A percentile compares a stretch with the other conserved stretches of the same genome.
Evolutionary conservation across 30 jellyfish, hydroid and myxozoan genomes (phyloP).

Genomic region (Aurelia aurita): DNA sequence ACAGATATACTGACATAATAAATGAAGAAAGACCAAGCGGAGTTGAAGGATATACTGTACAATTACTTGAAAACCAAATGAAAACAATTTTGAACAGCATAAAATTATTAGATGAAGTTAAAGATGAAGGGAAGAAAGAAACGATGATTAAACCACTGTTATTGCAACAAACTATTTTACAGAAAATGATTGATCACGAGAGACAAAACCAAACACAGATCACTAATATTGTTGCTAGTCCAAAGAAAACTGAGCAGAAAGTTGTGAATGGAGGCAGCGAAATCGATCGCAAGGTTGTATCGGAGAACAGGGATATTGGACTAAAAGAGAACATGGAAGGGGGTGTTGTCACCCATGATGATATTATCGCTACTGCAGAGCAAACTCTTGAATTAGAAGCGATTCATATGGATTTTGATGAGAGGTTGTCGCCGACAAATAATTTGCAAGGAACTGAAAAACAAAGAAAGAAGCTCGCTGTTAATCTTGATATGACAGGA

Average conservation of each 20-base stretch:
- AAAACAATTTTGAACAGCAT: slow-evolving; percentile 32
- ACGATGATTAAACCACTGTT: slow-evolving; percentile 38
- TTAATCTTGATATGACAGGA: slow-evolving; percentile 1
- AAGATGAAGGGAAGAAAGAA: slow-evolving; percentile 28
- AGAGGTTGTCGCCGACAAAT: too few species aligned
- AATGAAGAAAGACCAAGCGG: not conserved
- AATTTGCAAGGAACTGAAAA: not conserved
- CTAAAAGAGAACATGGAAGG: too few species aligned
- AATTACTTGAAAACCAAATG: slow-evolving; percentile 53
- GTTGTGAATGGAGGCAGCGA: too few species aligned
- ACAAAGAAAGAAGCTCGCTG: slow-evolving; percentile 3
- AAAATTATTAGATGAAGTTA: slow-evolving; percentile 3
- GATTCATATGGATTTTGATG: too few species aligned
- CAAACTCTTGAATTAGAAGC: too few species aligned
- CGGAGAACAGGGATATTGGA: too few species aligned
- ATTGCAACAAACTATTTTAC: slow-evolving; percentile 42
- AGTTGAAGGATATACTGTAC: slow-evolving; percentile 26
- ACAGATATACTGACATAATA: not conserved
- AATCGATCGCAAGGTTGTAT: too few species aligned
- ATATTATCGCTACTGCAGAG: too few species aligned
- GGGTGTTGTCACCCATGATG: too few species aligned
- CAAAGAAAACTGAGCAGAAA: too few species aligned
- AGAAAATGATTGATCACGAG: slow-evolving; percentile 48
- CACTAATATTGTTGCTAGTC: too few species aligned
- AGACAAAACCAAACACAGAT: not conserved